phyloP scores from a whole-genome alignment of 2,113 vertebrate genomes.

The Camelus bactrianus region DNA sequence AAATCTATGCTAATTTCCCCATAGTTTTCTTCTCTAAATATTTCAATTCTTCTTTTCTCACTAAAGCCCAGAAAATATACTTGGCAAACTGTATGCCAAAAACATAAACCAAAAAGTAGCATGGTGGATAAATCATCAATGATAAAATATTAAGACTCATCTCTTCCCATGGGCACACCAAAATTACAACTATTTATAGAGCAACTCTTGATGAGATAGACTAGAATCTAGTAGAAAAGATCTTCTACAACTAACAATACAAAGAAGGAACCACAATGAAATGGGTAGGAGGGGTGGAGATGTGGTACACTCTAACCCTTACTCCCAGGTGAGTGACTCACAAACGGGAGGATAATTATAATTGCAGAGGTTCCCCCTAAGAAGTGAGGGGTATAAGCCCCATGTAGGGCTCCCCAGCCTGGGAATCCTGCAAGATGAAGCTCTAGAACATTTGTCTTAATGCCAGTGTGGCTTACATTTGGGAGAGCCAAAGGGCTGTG shows the following conservation, averaged over 20 bases:
- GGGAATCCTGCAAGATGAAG: not conserved
- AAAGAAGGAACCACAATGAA: not conserved
- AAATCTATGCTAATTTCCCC: not conserved
- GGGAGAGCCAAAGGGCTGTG: not conserved
- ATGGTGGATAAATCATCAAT: not conserved
- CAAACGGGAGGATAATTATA: not conserved
- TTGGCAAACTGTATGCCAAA: not conserved
- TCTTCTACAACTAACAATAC: not conserved
- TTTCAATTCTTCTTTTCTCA: not conserved
- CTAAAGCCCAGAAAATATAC: not conserved
- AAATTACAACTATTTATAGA: not conserved
- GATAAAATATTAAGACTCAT: not conserved
- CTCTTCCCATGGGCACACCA: not conserved
- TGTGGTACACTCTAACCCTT: not conserved
- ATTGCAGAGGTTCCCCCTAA: not conserved
- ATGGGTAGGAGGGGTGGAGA: not conserved
- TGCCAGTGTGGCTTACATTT: not conserved
- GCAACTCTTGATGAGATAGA: not conserved
- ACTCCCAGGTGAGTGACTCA: not conserved
- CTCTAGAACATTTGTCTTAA: not conserved
- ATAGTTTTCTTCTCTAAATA: not conserved
- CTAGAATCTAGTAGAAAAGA: not conserved
- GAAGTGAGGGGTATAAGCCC: not conserved
- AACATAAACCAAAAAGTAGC: not conserved
- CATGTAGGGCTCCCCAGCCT: not conserved